phyloP scores from a whole-genome alignment of 2,113 vertebrate genomes.

The Festucalex cinctus region DNA sequence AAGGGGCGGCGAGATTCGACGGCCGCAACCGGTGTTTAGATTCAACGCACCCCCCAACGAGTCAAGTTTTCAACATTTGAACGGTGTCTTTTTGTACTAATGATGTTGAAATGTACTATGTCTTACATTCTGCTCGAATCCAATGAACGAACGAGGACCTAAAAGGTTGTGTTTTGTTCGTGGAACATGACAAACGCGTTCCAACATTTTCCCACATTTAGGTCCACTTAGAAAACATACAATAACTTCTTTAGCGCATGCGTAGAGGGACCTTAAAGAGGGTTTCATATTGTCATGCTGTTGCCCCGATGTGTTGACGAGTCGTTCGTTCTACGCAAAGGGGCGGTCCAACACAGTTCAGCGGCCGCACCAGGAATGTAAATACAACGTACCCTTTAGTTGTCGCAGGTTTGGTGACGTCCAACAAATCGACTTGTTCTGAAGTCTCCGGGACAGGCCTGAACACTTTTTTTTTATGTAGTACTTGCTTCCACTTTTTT shows the following conservation, averaged over 20 bases:
- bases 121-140: too few species aligned
- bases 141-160: too few species aligned
- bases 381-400: slow-evolving; percentile 28
- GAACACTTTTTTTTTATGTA: slow-evolving; percentile 50
- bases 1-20: too few species aligned
- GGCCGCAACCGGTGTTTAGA: too few species aligned
- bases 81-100: too few species aligned
- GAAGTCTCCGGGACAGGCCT: slow-evolving; percentile 73
- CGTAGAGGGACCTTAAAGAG: slow-evolving; percentile 18
- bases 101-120: too few species aligned
- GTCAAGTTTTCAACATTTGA: too few species aligned
- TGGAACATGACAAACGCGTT: neutral
- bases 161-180: neutral
- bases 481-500: slow-evolving; percentile 21
- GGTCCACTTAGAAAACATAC: neutral
- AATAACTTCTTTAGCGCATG: slow-evolving; percentile 28
- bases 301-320: slow-evolving; percentile 16
- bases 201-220: neutral
- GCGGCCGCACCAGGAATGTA: slow-evolving; percentile 6
- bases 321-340: neutral
- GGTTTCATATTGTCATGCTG: slow-evolving; percentile 16
- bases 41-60: too few species aligned
- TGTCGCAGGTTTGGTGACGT: slow-evolving; percentile 78
- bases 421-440: slow-evolving; percentile 61
- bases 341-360: neutral